Base-by-base conservation (phyloP, 2,113 vertebrate species). In the Phalacrocorax brasilianus region DNA sequence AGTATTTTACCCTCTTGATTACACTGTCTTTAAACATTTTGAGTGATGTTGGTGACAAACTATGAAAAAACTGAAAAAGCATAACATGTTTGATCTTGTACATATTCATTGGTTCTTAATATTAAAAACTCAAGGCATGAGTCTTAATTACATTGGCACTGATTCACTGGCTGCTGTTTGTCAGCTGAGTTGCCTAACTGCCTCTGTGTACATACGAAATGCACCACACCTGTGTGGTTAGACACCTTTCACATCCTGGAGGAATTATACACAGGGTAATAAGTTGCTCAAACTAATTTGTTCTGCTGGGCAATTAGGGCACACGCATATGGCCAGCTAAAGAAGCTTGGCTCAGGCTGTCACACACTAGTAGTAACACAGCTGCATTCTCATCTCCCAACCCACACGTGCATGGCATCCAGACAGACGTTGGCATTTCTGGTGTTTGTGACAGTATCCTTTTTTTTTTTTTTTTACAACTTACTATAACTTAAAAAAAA, bases 341-440 rank as follows among this genome's bases (percentile, higher is more conserved):
- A 87, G 72, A 47, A 40, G 72, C 61, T 52, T 47, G 44, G 38
- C 88, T 80, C 17, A 8, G 23, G 22, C n/a, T 23, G 32, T 42
- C 45, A 61, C 77, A 71, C 18, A 52, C 0, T 4, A 91, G 35
- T 1, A 20, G 17, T 21, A 91, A 89, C 35, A 75, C 73, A 22
- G 5, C 4, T 30, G 32, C 3, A 0, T 40, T 85, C 61, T 75
- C 49, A 82, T 26, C 35, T 58, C 33, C 28, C 77, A 87, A 0
- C 21, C 16, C 0, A 0, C 17, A 16, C 2, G 30, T 0, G 0
- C 45, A 45, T 53, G 56, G 44, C 80, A 91, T 15, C 20, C 44
- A 49, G 35, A 88, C 28, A 68, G 61, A 62, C 6, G 56, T 14
- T 35, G n/a, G 52, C 33, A 5, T 40, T 74, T 33, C 15, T 27